A percentile compares a stretch with the other conserved stretches of the same genome.
Evolutionary conservation across 1,140 invertebrate species (phyloP).

Genomic region (Pentalonia nigronervosa): DNA sequence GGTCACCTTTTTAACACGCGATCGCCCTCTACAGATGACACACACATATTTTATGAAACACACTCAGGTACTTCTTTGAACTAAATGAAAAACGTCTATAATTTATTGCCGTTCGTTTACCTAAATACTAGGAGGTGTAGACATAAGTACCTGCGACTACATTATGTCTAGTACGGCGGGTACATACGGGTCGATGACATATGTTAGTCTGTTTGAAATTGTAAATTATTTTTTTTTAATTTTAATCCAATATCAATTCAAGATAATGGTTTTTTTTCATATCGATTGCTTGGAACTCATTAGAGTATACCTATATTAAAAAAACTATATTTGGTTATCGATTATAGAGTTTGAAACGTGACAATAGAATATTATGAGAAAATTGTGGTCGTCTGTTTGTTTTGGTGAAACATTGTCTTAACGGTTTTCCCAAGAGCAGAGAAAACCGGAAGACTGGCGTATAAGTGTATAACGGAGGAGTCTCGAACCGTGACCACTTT

Average conservation of each 20-base stretch:
- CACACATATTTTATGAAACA: background rate
- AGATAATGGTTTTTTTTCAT: constrained; percentile 15
- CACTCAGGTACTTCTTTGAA: background rate
- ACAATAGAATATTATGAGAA: background rate
- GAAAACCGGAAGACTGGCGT: constrained; percentile 48
- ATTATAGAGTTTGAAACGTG: background rate
- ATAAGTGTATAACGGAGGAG: constrained; percentile 10
- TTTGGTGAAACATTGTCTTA: constrained; percentile 23
- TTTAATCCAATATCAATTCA: background rate
- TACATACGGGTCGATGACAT: background rate
- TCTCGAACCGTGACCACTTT: constrained; percentile 54
- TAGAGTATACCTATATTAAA: background rate
- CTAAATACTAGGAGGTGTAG: background rate
- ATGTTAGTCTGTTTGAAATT: background rate
- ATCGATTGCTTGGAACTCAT: background rate
- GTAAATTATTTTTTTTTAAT: background rate
- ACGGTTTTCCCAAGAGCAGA: constrained; percentile 43
- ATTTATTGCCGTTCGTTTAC: background rate
- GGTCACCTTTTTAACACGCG: background rate
- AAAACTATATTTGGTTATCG: background rate
- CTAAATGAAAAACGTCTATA: background rate
- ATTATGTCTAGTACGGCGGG: background rate
- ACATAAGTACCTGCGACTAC: background rate
- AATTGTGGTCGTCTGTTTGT: background rate
- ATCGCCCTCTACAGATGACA: background rate